Evolutionary conservation across 2,797 vertebrate genomes (phyloP).

Genomic region (Coregonus ussuriensis): DNA sequence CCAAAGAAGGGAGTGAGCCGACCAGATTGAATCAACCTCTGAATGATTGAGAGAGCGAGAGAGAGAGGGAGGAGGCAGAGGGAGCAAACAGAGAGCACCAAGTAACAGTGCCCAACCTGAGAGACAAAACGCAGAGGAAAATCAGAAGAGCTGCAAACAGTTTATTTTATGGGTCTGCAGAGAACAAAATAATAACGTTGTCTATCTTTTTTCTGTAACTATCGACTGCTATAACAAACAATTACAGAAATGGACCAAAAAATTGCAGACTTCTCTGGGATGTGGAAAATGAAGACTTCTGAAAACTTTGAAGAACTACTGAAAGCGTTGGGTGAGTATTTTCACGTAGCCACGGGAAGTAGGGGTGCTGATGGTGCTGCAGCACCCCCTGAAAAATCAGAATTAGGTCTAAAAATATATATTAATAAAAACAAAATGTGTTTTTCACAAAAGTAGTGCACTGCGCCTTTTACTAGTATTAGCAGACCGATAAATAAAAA

Average conservation of each 20-base stretch:
- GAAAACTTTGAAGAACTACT: constrained; percentile 93
- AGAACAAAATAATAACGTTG: neutral
- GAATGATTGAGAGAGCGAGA: neutral
- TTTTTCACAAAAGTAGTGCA: neutral
- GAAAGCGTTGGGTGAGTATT: constrained; percentile 83
- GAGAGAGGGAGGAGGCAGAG: constrained; percentile 19
- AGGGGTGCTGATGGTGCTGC: too few relatives aligned
- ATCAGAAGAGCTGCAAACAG: constrained; percentile 13
- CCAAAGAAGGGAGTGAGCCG: constrained; percentile 60
- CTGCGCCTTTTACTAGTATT: neutral
- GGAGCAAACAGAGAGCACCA: constrained; percentile 28
- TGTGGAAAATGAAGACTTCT: constrained; percentile 90
- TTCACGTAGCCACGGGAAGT: neutral
- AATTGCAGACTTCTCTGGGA: constrained; percentile 86
- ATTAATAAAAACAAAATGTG: neutral
- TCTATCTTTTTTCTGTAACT: neutral
- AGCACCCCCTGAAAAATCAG: too few relatives aligned
- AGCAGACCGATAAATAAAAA: neutral
- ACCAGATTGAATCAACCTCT: constrained; percentile 11
- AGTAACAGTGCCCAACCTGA: constrained; percentile 24
- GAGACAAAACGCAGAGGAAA: neutral
- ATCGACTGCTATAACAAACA: neutral
- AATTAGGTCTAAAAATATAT: too few relatives aligned
- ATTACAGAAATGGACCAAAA: constrained; percentile 57
- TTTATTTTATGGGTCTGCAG: constrained; percentile 17